Evolutionary conservation across 2,113 vertebrate species (phyloP), one percentile per base, ranked within the genome.

Genomic region (Dicaeum eximium): DNA sequence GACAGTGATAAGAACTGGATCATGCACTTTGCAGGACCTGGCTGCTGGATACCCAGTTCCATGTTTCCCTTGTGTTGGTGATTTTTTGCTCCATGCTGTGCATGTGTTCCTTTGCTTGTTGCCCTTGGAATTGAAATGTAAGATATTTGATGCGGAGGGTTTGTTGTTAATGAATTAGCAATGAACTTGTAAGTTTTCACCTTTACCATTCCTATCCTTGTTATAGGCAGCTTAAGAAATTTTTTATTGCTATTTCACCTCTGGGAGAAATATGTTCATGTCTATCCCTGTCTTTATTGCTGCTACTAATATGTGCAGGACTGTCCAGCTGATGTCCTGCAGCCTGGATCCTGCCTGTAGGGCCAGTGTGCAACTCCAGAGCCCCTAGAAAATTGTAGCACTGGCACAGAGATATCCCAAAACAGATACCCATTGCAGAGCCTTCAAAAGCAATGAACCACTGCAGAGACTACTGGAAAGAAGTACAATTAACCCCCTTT

Each of bases 151-250:
- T 71, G 71, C 45, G 77, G 50, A 47, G 2, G 0, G 10, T 64
- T 95, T 78, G 54, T 74, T 93, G 58, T 70, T 95, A 90, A 95
- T 69, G 75, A 91, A 44, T 67, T 65, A 83, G 61, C 85, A 86
- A 40, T 45, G 75, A 92, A 74, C 74, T 80, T 90, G 37, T 40
- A 82, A 28, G 62, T 70, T 70, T 77, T 89, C 66, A 86, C 75
- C 73, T 88, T 90, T 69, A 64, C 66, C 24, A 15, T 78, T 92
- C 80, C 45, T 60, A 35, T 66, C 83, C 86, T 73, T 77, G 57
- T 85, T 88, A 56, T 1, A 78, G 56, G 37, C 77, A 75, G 53
- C 50, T 75, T 72, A 94, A 91, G 75, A 69, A 17, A 11, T 47
- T 67, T 90, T 78, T 86, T 74, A 35, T 74, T 78, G 11, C 44